Conservation (phyloP, 2,113 vertebrate species). For the Eonycteris spelaea region DNA sequence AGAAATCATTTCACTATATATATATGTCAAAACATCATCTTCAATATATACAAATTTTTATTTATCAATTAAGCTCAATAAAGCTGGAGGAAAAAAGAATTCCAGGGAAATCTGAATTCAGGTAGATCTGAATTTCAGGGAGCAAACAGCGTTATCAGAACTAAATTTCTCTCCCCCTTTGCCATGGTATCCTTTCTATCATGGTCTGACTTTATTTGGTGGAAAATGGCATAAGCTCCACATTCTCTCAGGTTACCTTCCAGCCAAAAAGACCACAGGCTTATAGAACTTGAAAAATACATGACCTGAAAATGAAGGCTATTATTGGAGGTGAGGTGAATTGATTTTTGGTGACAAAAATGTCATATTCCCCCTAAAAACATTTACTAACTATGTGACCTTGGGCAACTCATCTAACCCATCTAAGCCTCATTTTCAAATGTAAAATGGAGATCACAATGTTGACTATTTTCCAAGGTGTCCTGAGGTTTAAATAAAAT, state of each 20-base stretch:
- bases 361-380: neutral
- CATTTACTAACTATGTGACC: neutral
- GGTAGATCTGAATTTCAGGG: neutral
- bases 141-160: neutral
- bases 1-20: neutral
- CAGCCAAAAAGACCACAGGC: neutral
- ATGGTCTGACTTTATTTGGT: neutral
- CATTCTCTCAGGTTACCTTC: neutral
- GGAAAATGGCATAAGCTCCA: neutral
- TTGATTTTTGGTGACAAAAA: conserved; percentile 8
- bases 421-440: neutral
- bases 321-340: neutral
- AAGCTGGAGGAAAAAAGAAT: neutral
- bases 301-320: neutral
- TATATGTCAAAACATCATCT: neutral
- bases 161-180: neutral
- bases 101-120: neutral
- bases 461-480: neutral
- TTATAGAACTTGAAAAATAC: neutral
- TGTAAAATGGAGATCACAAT: neutral
- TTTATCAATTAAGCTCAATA: neutral
- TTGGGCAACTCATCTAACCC: neutral
- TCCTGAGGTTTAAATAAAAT: neutral
- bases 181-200: neutral
- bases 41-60: neutral